These are phyloP conservation scores for Muscidifurax raptorellus DNA, from an alignment of 1,140 invertebrate species.

Conservation along the genomic window DNA sequence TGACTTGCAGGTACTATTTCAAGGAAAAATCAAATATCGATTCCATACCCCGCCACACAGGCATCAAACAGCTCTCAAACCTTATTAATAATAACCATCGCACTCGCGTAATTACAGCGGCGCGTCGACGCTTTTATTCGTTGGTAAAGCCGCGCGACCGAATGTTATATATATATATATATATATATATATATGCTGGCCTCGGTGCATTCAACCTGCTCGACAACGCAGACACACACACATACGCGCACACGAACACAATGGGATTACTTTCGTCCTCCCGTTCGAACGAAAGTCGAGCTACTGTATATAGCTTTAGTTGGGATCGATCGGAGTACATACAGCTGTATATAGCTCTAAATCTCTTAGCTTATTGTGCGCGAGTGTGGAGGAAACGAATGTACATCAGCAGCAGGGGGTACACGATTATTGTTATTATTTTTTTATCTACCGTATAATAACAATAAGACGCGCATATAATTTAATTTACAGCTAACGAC, in stretches of 20 bases:
- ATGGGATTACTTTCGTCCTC: background rate
- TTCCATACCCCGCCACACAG: too few species aligned
- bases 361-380: background rate
- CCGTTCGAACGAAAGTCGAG: background rate
- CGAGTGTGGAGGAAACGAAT: too few species aligned
- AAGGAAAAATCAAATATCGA: too few species aligned
- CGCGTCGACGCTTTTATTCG: background rate
- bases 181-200: background rate
- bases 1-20: too few species aligned
- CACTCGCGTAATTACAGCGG: background rate
- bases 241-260: background rate
- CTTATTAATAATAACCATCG: background rate
- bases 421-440: too few species aligned
- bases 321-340: background rate
- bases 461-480: too few species aligned
- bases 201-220: slow-evolving; percentile 27
- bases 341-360: background rate
- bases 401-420: too few species aligned
- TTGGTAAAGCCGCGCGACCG: background rate
- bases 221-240: too few species aligned
- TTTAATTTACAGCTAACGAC: too few species aligned
- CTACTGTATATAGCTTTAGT: background rate
- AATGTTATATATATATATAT: slow-evolving; percentile 5
- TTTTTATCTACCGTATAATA: too few species aligned
- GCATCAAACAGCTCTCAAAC: background rate